Percentiles rank a stretch among this genome's conserved stretches.
Evolutionary conservation across 2,113 vertebrate genomes (phyloP).

Genomic region (Rhineura floridana): DNA sequence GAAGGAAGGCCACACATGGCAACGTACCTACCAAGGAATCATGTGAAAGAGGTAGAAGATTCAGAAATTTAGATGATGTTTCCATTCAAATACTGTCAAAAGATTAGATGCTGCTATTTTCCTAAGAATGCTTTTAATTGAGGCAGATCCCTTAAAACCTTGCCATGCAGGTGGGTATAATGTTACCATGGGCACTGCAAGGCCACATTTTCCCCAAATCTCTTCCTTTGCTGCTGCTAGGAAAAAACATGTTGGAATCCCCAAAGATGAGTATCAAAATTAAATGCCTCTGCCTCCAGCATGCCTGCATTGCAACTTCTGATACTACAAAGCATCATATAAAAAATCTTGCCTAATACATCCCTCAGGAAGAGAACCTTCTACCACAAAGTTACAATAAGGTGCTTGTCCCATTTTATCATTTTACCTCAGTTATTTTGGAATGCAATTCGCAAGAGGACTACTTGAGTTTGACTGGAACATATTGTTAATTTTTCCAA

Average conservation of each 20-base stretch:
- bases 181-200: neutral
- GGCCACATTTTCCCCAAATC: neutral
- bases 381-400: neutral
- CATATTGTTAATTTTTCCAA: neutral
- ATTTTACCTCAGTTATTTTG: neutral
- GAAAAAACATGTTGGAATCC: neutral
- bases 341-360: neutral
- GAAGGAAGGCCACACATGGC: conserved; percentile 50
- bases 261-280: neutral
- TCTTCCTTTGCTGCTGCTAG: neutral
- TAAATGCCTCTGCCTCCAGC: neutral
- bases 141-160: neutral
- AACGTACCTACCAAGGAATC: conserved; percentile 54
- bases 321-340: neutral
- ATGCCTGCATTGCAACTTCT: neutral
- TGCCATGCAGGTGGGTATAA: neutral
- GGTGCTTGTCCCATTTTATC: neutral
- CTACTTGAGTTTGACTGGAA: neutral
- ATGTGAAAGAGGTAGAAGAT: conserved; percentile 68
- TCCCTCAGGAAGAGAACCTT: neutral
- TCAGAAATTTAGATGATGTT: conserved; percentile 56
- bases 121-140: conserved; percentile 18
- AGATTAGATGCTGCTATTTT: conserved; percentile 27
- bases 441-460: neutral
- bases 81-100: conserved; percentile 42